Base-by-base conservation (phyloP, 2,113 vertebrate genomes). In the Tringa solitaria region DNA sequence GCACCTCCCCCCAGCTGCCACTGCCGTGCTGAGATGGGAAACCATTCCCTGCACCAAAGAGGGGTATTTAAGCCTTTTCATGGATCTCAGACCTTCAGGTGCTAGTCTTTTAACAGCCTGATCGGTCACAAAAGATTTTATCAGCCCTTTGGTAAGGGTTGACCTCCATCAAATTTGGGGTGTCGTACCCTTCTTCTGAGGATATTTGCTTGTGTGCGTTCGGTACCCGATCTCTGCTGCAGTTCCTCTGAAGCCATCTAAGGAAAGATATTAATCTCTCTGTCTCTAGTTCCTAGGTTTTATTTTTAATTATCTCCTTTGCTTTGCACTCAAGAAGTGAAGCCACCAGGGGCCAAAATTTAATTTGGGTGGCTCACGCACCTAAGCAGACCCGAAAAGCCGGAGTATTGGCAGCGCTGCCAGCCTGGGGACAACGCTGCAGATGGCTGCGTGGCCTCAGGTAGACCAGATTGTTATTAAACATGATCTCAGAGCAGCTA, bases 391-490 rank as follows among this genome's bases (percentile, higher is more conserved):
- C 37, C 61, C 13, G 6, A 65, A 65, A 87, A 89, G 27, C 9
- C 61, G 57, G 17, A 10, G 16, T 4, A 19, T 0, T 64, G 93
- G 64, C 73, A 88, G 26, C 3, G 3, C 24, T 54, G 46, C 5
- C 46, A 48, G 73, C 83, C 67, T 45, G 54, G 57, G 68, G 79
- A 87, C 20, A 37, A 54, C 0, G 3, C 68, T 95, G 78, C 81
- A 81, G 91, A 56, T 50, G 69, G 35, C 3, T 86, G 60, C n/a
- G 14, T 20, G 50, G 74, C 56, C 89, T n/a, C 43, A 53, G 85
- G 74, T 43, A 69, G 73, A 60, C 18, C 72, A 75, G 76, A 50
- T 32, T 53, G 43, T 54, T 78, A 93, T 82, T 91, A 97, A 93
- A 82, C 50, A 27, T 24, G 18, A 93, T 80, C 84, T 67, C 37